Evolutionary conservation across 2,113 vertebrate genomes (phyloP).

Genomic region (Nesoenas mayeri): DNA sequence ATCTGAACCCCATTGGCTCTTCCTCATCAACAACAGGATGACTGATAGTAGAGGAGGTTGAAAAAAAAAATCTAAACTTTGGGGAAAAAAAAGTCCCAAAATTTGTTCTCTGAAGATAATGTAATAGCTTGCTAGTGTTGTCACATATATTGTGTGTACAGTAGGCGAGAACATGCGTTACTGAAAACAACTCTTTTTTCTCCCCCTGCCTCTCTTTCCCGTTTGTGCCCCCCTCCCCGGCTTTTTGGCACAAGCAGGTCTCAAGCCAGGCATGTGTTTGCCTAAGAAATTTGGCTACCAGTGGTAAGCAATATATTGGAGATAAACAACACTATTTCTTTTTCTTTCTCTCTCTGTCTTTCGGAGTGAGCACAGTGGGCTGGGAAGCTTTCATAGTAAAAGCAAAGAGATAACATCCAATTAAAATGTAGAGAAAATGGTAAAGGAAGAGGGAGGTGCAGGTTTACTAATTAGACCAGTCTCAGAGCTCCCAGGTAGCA

Average conservation of each 20-base stretch:
- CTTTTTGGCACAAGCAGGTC: slow-evolving; percentile 69
- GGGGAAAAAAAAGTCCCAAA: background rate
- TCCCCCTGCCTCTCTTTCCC: no score
- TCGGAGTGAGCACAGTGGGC: background rate
- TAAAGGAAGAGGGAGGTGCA: background rate
- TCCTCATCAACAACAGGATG: background rate
- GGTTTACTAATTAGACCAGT: background rate
- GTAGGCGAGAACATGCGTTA: background rate
- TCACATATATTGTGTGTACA: background rate
- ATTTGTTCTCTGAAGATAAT: background rate
- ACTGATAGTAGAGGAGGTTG: background rate
- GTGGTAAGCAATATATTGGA: slow-evolving; percentile 70
- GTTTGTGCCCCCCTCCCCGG: no score
- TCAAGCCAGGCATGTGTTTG: slow-evolving; percentile 82
- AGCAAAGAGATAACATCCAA: background rate
- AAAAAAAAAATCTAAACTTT: background rate
- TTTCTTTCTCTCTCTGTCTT: background rate
- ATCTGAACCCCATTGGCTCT: background rate
- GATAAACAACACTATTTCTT: background rate
- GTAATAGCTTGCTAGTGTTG: background rate
- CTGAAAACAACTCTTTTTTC: background rate
- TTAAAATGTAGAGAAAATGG: background rate
- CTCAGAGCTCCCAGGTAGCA: background rate
- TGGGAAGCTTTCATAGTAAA: background rate
- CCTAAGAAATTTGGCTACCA: slow-evolving; percentile 76